phyloP scores from a whole-genome alignment of 2,888 invertebrate genomes.

The Pyrrhosoma nymphula region DNA sequence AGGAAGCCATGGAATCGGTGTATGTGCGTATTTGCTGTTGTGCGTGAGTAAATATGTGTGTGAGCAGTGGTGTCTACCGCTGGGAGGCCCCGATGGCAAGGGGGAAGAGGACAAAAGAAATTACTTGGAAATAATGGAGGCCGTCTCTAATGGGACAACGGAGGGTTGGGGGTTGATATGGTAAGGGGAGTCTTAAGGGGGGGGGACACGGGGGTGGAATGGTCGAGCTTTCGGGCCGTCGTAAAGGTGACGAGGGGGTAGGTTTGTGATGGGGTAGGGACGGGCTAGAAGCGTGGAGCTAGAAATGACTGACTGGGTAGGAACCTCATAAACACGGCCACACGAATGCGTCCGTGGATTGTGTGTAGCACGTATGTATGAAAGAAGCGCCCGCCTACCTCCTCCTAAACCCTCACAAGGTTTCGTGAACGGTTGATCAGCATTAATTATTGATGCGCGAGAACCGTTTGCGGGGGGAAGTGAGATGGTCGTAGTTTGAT shows the following conservation, averaged over 20 bases:
- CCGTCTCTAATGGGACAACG: neutral
- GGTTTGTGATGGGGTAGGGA: neutral
- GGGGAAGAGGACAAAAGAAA: conserved; percentile 55
- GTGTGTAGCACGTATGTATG: neutral
- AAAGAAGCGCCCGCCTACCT: neutral
- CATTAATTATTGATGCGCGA: neutral
- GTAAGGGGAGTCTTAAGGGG: neutral
- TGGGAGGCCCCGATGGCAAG: neutral
- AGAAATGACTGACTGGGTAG: neutral
- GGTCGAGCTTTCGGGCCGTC: neutral
- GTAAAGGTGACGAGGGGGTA: neutral
- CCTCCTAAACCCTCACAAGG: neutral
- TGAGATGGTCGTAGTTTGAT: neutral
- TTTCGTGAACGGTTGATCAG: neutral
- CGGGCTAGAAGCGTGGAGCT: neutral
- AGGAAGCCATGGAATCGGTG: neutral
- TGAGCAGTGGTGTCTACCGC: conserved; percentile 17
- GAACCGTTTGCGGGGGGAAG: neutral
- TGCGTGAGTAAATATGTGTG: neutral
- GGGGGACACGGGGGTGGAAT: neutral
- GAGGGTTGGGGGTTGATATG: neutral
- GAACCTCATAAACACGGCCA: neutral
- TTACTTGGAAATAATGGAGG: conserved; percentile 66
- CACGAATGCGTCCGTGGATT: neutral
- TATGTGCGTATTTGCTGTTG: neutral